phyloP scores from a whole-genome alignment of 2,888 invertebrate genomes.

The Oscheius sp. region DNA sequence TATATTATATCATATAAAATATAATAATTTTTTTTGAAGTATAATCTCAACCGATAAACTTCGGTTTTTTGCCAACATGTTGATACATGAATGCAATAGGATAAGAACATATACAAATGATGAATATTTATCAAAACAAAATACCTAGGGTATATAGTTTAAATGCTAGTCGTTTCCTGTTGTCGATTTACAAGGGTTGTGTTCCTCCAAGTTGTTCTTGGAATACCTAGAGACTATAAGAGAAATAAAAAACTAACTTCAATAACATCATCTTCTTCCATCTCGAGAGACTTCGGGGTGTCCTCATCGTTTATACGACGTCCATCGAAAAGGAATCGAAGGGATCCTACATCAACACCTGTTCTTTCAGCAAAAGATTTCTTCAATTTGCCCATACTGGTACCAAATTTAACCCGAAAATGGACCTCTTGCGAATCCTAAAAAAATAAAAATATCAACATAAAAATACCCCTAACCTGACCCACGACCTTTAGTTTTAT shows the following conservation, averaged over 20 bases:
- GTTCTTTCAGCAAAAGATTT: slow-evolving; percentile 80
- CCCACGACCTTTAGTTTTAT: background rate
- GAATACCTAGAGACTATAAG: too few relatives aligned
- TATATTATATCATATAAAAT: slow-evolving; percentile 1
- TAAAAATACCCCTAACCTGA: background rate
- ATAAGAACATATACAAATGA: too few relatives aligned
- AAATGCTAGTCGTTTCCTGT: too few relatives aligned
- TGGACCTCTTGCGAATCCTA: slow-evolving; percentile 78
- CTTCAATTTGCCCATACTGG: slow-evolving; percentile 80
- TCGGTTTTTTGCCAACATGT: too few relatives aligned
- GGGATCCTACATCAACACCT: slow-evolving; percentile 78
- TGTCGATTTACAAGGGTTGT: too few relatives aligned
- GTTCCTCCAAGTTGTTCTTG: too few relatives aligned
- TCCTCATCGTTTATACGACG: slow-evolving; percentile 80
- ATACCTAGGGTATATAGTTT: too few relatives aligned
- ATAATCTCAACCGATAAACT: background rate
- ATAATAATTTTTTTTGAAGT: too few relatives aligned
- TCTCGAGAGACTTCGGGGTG: slow-evolving; percentile 78
- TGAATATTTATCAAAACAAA: too few relatives aligned
- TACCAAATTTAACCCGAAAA: slow-evolving; percentile 81
- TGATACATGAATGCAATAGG: too few relatives aligned
- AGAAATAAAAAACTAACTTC: slow-evolving; percentile 78
- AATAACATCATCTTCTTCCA: slow-evolving; percentile 80
- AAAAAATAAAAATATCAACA: slow-evolving; percentile 27
- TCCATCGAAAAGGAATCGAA: slow-evolving; percentile 80